These are phyloP conservation scores for Caenorhabditis sp. DNA, from an alignment of 2,888 invertebrate species.

Conservation along the genomic window DNA sequence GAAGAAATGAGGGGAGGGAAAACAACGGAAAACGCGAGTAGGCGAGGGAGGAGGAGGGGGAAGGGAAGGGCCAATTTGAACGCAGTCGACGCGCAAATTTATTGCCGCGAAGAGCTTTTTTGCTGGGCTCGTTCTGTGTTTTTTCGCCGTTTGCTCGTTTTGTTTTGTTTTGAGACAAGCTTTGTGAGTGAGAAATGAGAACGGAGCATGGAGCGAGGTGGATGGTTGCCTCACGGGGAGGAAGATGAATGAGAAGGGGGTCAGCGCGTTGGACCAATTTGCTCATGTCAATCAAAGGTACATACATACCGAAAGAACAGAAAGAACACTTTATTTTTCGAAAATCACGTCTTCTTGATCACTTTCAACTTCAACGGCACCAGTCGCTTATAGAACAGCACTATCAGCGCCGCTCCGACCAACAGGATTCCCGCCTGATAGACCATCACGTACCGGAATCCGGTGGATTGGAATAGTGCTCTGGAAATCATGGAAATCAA, in stretches of 20 bases:
- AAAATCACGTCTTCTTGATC: constrained; percentile 47
- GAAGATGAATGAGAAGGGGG: no score
- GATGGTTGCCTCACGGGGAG: no score
- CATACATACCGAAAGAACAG: no score
- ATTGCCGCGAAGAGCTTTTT: background rate
- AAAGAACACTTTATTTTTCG: no score
- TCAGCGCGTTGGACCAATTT: no score
- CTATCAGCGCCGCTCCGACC: constrained; percentile 56
- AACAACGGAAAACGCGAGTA: constrained; percentile 15
- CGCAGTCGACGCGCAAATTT: background rate
- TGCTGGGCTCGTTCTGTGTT: no score
- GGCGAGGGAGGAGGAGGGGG: constrained; percentile 5
- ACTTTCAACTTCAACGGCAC: constrained; percentile 58
- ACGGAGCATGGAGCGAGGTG: no score
- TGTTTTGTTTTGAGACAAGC: constrained; percentile 6
- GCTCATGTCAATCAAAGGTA: no score
- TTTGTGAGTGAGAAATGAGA: background rate
- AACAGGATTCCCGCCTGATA: constrained; percentile 56
- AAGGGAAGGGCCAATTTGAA: background rate
- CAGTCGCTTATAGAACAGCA: constrained; percentile 56
- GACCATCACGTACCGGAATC: constrained; percentile 64
- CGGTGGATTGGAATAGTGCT: constrained; percentile 64
- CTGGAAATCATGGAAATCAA: no score
- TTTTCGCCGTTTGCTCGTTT: no score
- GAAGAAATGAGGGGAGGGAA: constrained; percentile 2